Evolutionary conservation across 2,888 invertebrate genomes (phyloP), one percentile per base, ranked within the genome.

Genomic region (Itoplectis maculator): DNA sequence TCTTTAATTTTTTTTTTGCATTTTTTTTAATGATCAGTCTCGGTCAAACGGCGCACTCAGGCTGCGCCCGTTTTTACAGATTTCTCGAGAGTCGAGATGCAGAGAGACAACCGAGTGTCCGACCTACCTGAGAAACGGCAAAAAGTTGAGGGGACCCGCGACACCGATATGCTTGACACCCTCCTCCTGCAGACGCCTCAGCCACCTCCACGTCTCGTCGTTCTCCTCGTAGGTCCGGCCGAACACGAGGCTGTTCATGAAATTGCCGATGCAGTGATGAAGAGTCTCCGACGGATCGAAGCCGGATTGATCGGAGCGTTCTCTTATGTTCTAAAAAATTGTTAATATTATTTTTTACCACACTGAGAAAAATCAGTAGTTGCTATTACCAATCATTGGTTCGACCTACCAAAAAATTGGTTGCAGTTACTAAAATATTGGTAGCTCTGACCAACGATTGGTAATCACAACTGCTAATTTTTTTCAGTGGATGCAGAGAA

Each of bases 91-190:
- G 59, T 29, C 29, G 3, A 59, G 23, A 1, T 29, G 29, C 9
- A 59, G n/a, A 37, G 59, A 59, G 7, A 40, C 1, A 9, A 40
- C n/a, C n/a, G 8, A 49, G 15, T 15, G 35, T 68, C 87, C 45
- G 51, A 40, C 23, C 72, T 90, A 96, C 96, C 97, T 95, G 56
- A 97, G 92, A 90, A 96, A 95, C 13, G 98, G 97, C 84, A 98
- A 93, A 92, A 98, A 98, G 92, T 98, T 98, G 2, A 97, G 94
- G 11, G 96, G 95, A 1, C 96, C 97, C 0, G 97, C 96, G 2
- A 98, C 95, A 0, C 97, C 97, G 90, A 98, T 96, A 88, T 96
- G 95, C 90, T 97, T 96, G 66, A 96, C 95, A 0, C 98, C 97
- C 91, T 97, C 96, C 90, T 97, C 97, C 92, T 97, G 97, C 69